Conservation (phyloP, 2,113 vertebrate species). For the Xenus cinereus region DNA sequence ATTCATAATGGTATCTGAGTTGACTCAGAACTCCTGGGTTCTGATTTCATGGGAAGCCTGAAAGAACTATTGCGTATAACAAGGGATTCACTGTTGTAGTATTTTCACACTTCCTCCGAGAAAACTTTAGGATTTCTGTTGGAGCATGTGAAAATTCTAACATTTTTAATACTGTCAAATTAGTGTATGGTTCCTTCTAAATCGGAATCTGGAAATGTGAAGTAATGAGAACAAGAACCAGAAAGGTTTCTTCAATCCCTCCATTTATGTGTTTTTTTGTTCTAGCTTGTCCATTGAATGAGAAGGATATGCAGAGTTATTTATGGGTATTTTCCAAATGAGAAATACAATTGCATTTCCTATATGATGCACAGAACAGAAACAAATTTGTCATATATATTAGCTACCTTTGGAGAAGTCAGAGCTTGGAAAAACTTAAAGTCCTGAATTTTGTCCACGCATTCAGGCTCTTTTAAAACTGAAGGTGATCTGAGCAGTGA, state of each 20-base stretch:
- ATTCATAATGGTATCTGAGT: neutral
- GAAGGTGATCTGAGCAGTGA: conserved; percentile 46
- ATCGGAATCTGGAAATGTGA: neutral
- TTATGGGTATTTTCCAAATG: neutral
- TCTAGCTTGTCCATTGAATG: neutral
- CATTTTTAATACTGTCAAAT: neutral
- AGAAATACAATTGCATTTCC: neutral
- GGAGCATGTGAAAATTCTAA: neutral
- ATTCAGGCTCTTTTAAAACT: conserved; percentile 7
- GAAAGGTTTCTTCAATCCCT: neutral
- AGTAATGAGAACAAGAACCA: neutral
- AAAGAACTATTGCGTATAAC: neutral
- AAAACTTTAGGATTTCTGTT: neutral
- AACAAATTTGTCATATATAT: neutral
- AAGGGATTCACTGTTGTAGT: neutral
- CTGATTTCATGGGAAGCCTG: neutral
- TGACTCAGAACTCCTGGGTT: neutral
- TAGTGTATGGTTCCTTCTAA: neutral
- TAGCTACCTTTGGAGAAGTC: conserved; percentile 71
- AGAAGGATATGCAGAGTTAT: neutral
- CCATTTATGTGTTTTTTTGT: neutral
- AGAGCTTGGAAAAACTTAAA: conserved; percentile 76
- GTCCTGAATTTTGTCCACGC: neutral
- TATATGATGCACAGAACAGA: neutral
- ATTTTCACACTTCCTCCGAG: neutral